These are phyloP conservation scores for Phalacrocorax aristotelis DNA, from an alignment of 2,113 vertebrate species.

Conservation along the genomic window DNA sequence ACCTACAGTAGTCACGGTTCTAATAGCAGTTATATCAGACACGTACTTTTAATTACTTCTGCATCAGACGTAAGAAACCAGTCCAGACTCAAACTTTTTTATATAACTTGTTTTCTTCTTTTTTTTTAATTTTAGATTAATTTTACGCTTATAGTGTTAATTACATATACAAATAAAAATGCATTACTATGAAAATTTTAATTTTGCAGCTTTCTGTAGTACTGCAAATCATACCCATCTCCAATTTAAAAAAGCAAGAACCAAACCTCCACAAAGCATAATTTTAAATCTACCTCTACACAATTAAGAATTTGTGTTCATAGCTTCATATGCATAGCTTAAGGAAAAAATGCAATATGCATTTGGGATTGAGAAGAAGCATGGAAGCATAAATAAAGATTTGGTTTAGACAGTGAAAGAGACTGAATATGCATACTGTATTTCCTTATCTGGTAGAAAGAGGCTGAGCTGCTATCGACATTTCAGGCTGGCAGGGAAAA, in stretches of 20 bases:
- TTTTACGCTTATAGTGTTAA: background rate
- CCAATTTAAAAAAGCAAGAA: background rate
- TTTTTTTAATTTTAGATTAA: background rate
- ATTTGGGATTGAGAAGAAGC: background rate
- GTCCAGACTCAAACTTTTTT: background rate
- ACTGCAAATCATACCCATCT: background rate
- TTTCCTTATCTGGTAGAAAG: conserved; percentile 5
- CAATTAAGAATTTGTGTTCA: background rate
- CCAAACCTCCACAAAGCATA: background rate
- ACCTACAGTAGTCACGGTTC: background rate
- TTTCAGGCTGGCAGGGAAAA: background rate
- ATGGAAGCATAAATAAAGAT: background rate
- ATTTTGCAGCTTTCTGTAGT: background rate
- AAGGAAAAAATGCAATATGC: background rate
- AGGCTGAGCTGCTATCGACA: background rate
- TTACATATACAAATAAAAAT: background rate
- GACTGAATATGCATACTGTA: background rate
- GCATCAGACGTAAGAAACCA: background rate
- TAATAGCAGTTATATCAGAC: background rate
- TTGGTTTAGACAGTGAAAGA: background rate
- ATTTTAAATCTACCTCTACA: background rate
- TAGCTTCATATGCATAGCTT: background rate
- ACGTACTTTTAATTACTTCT: background rate
- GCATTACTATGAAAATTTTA: background rate
- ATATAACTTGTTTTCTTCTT: background rate